Evolutionary conservation across 2,888 invertebrate genomes (phyloP), one percentile per base, ranked within the genome.

Genomic region (Thymelicus acteon): DNA sequence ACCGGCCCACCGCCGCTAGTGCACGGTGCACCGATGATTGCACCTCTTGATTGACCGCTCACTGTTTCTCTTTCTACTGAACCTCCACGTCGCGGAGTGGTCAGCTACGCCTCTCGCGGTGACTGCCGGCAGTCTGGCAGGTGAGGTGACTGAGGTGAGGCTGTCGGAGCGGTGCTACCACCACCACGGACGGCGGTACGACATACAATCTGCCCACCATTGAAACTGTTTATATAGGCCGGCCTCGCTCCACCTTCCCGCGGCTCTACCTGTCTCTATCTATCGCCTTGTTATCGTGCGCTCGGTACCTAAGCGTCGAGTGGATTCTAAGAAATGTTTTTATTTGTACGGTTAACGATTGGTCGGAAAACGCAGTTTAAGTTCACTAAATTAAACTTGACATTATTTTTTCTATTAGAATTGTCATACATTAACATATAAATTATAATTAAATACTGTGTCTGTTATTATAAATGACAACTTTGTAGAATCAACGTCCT

Each of bases 241-340:
- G 81, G 74, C 76, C 76, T 85, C 81, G 88, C 89, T 85, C 90
- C 91, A 89, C 91, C 90, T 90, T 87, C 86, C 77, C 76, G 73
- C 64, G 73, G 73, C 75, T 84, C 85, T 87, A 88, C 88, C 88
- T 88, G 87, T 89, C 89, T 88, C 88, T 88, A 87, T 90, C 88
- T 84, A 78, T 78, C 83, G 66, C 72, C 72, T 61, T 72, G 75
- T 64, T 49, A 60, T 73, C 57, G 67, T 60, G 67, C 62, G 60
- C n/a, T 24, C 15, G 48, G 24, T 48, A 63, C 64, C 62, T 69
- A 62, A 12, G 19, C 39, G 24, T 58, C 52, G 48, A 39, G 57
- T 24, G 13, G n/a, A 8, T 48, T 58, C 52, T 58, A n/a, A 69
- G 6, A 58, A 39, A 48, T 48, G 63, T 62, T 57, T 57, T 44